phyloP scores from a whole-genome alignment of 2,113 vertebrate species.

The Sander lucioperca region DNA sequence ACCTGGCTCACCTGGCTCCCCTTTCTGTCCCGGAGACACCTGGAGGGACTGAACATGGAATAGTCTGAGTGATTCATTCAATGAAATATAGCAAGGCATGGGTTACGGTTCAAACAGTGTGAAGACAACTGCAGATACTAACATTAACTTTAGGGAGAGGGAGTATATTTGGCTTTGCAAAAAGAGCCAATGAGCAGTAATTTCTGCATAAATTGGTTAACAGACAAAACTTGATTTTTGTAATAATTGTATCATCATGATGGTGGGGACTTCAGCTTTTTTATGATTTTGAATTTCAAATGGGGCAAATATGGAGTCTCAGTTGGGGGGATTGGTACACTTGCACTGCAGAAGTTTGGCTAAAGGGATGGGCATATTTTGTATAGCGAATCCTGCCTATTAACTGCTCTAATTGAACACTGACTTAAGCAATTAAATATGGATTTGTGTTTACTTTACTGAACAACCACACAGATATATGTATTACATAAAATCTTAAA shows the following conservation, averaged over 20 bases:
- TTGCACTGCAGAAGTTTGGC: not conserved
- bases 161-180: not conserved
- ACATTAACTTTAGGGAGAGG: too few relatives aligned
- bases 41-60: slow-evolving; percentile 29
- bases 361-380: not conserved
- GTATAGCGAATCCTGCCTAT: not conserved
- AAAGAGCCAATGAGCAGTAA: not conserved
- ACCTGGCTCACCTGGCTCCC: slow-evolving; percentile 79
- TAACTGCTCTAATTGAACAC: not conserved
- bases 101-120: too few relatives aligned
- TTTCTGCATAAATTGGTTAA: not conserved
- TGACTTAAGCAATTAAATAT: not conserved
- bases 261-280: not conserved
- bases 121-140: not conserved
- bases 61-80: not conserved
- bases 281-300: not conserved
- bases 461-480: not conserved
- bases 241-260: not conserved
- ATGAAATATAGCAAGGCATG: not conserved
- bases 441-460: not conserved
- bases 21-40: slow-evolving; percentile 74
- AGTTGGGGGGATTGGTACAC: not conserved
- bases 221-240: not conserved
- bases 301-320: not conserved
- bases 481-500: not conserved